A percentile compares a stretch with the other conserved stretches of the same genome.
Conservation (phyloP, 2,113 vertebrate species). For the Pongo abelii region DNA sequence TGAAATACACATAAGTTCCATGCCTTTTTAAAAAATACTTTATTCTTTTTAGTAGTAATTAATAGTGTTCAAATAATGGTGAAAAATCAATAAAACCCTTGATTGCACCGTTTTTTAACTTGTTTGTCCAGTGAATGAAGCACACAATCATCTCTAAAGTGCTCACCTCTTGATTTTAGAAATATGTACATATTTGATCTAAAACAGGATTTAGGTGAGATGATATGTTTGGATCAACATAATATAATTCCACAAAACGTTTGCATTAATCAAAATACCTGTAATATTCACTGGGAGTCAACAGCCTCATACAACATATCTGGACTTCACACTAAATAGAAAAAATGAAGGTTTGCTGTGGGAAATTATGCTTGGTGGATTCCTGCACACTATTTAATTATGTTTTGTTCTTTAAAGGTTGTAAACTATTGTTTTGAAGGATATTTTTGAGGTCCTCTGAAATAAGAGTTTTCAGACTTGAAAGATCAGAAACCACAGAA, state of each 20-base stretch:
- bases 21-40: not conserved
- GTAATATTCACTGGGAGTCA: not conserved
- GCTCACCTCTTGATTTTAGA: not conserved
- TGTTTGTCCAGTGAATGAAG: not conserved
- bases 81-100: not conserved
- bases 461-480: not conserved
- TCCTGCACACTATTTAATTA: not conserved
- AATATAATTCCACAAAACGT: not conserved
- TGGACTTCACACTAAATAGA: not conserved
- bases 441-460: not conserved
- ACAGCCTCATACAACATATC: not conserved
- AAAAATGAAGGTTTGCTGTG: not conserved
- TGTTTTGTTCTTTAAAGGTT: not conserved
- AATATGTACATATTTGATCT: not conserved
- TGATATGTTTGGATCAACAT: not conserved
- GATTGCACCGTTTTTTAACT: not conserved
- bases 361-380: accelerated
- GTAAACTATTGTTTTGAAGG: not conserved
- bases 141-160: not conserved
- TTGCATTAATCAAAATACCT: not conserved
- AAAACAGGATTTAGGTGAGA: not conserved
- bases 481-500: not conserved
- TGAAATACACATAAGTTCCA: not conserved
- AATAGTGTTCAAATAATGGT: not conserved
- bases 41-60: not conserved